Base-by-base conservation (phyloP, 2,797 vertebrate species). In the Pagetopsis macropterus region DNA sequence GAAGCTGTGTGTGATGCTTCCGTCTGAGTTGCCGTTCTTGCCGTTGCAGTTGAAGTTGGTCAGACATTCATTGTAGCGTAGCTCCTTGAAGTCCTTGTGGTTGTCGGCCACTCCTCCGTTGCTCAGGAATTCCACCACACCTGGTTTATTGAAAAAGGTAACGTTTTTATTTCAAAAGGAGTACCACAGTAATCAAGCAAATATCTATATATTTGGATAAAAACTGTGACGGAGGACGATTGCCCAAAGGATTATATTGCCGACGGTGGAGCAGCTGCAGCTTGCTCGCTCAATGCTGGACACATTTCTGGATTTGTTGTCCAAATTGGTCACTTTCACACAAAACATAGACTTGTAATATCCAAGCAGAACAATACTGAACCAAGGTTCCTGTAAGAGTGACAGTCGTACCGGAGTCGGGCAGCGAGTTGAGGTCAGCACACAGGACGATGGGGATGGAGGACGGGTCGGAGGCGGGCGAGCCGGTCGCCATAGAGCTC, bases 71-170 rank as follows among this genome's bases (percentile, higher is more conserved):
- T 92, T 97, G 88, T 99, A 99, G 84, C 96, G 96, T 43, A 99
- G 92, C 92, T 99, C 97, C 92, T 97, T 99, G 89, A 99, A 99
- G 94, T 99, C 98, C 92, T 99, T 99, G 94, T 99, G 98, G 95
- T 98, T 99, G 88, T 99, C 97, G 1, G 97, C 96, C 68, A 99
- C 97, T 12, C 96, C 97, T 64, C 97, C 97, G 1, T 95, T 96
- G 92, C 97, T 99, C 88, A 99, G 94, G 91, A 97, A 99, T 83
- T 99, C 98, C 90, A 99, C 97, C 14, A 99, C 98, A 88, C 98
- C 98, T 99, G 86, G 17, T 50, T 4, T 16, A 48, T 3, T 59
- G 6, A 37, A 37, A 37, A 37, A 37, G 7, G 33, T 37, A 9
- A 37, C 6, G 33, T 37, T 37, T 37, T 37, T 9, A 37, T 37